Evolutionary conservation across 2,888 invertebrate species (phyloP).

Genomic region (Lagria hirta): DNA sequence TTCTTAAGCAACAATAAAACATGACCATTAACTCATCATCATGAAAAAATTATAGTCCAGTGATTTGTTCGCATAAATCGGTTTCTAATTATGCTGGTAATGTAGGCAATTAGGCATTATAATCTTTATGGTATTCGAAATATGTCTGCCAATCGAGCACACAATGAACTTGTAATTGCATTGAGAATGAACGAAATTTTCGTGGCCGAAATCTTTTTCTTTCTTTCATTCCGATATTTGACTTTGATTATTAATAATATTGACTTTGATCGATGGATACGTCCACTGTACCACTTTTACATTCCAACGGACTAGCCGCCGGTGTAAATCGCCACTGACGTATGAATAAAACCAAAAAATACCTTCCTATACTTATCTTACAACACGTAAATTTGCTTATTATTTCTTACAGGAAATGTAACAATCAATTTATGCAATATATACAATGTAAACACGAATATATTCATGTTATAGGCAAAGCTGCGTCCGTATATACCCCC

Average conservation of each 20-base stretch:
- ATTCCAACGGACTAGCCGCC: slow-evolving; percentile 37
- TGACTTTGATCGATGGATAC: slow-evolving; percentile 54
- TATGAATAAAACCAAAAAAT: too few species aligned
- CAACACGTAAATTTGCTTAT: too few species aligned
- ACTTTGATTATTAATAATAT: slow-evolving; percentile 55
- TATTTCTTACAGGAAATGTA: too few species aligned
- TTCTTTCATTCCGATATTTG: slow-evolving; percentile 39
- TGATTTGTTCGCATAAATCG: slow-evolving; percentile 18
- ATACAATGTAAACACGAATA: too few species aligned
- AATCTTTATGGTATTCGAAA: slow-evolving; percentile 27
- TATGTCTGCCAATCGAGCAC: slow-evolving; percentile 36
- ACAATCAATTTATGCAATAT: too few species aligned
- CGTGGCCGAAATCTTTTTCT: slow-evolving; percentile 29
- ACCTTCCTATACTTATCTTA: too few species aligned
- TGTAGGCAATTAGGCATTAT: slow-evolving; percentile 19
- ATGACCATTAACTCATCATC: slow-evolving; percentile 11
- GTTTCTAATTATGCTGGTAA: slow-evolving; percentile 11
- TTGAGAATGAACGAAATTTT: slow-evolving; percentile 41
- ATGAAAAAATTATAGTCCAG: slow-evolving; percentile 6
- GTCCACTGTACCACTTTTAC: slow-evolving; percentile 41
- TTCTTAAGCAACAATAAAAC: slow-evolving; percentile 14
- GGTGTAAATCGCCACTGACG: slow-evolving; percentile 32
- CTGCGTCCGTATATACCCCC: too few species aligned
- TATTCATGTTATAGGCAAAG: too few species aligned
- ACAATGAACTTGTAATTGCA: slow-evolving; percentile 43